phyloP scores from a whole-genome alignment of 1,140 invertebrate genomes.

The Delia radicum region DNA sequence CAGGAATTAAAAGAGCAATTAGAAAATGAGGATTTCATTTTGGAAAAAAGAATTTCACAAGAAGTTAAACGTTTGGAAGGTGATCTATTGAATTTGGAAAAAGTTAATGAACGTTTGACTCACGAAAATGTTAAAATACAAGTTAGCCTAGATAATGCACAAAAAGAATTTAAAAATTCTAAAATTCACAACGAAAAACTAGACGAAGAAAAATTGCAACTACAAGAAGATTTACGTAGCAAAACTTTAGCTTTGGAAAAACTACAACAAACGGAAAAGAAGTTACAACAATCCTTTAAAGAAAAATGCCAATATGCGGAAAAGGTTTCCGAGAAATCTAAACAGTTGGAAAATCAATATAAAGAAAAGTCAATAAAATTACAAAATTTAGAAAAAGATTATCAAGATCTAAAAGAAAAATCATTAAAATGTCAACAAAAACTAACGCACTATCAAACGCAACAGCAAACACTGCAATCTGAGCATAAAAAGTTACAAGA shows the following conservation, averaged over 20 bases:
- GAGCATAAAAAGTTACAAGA: background rate
- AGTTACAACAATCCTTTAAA: background rate
- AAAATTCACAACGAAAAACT: background rate
- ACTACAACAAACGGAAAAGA: background rate
- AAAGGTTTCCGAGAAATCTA: background rate
- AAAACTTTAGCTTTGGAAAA: background rate
- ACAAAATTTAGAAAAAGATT: background rate
- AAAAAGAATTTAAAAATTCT: background rate
- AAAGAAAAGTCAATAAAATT: constrained; percentile 4
- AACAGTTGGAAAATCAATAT: background rate
- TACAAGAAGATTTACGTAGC: background rate
- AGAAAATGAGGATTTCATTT: background rate
- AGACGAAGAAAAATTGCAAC: background rate
- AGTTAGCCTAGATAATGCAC: background rate
- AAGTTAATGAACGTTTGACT: constrained; percentile 33
- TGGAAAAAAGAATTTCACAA: background rate
- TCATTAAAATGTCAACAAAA: background rate
- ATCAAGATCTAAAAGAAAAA: background rate
- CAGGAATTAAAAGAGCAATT: background rate
- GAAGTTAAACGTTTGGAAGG: constrained; percentile 17
- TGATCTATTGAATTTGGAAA: constrained; percentile 31
- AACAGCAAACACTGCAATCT: background rate
- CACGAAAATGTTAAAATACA: constrained; percentile 30
- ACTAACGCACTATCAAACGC: background rate
- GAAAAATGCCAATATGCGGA: background rate